phyloP scores from a whole-genome alignment of 2,888 invertebrate genomes.

The Scaptomyza polygonia region DNA sequence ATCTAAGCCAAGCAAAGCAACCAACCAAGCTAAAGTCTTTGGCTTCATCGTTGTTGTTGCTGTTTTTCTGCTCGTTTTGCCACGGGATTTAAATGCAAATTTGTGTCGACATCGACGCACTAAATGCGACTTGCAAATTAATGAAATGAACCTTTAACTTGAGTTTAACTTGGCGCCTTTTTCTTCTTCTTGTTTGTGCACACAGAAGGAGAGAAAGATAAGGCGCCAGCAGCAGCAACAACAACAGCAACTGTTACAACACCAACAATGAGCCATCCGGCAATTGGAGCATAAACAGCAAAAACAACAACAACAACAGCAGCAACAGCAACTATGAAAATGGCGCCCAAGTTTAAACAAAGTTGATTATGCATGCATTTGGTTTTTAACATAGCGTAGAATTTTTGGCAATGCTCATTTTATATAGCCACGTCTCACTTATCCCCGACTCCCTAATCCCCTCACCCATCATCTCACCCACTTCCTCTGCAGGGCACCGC shows the following conservation, averaged over 20 bases:
- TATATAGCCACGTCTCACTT: conserved; percentile 60
- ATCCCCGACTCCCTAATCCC: conserved; percentile 5
- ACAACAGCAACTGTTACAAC: conserved; percentile 23
- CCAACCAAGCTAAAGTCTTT: conserved; percentile 15
- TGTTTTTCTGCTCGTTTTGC: conserved; percentile 77
- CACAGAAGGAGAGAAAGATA: conserved; percentile 47
- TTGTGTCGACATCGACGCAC: conserved; percentile 75
- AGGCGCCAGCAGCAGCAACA: conserved; percentile 68
- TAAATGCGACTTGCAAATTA: conserved; percentile 81
- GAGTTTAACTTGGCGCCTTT: conserved; percentile 79
- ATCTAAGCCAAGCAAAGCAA: conserved; percentile 1
- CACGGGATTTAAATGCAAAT: conserved; percentile 78
- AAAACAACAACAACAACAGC: conserved; percentile 49
- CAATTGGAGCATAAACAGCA: conserved; percentile 71
- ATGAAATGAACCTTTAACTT: conserved; percentile 80
- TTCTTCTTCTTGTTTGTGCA: conserved; percentile 16
- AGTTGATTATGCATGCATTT: conserved; percentile 81
- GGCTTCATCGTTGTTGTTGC: conserved; percentile 15
- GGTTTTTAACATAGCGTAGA: conserved; percentile 72
- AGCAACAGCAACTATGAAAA: conserved; percentile 51
- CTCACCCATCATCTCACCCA: not conserved
- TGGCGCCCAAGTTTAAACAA: conserved; percentile 77
- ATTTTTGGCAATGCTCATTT: conserved; percentile 75
- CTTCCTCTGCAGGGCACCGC: conserved; percentile 35
- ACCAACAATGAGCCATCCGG: conserved; percentile 25